Evolutionary conservation across 2,797 vertebrate species (phyloP), one percentile per base, ranked within the genome.

Genomic region (Thripadectes ignobilis): DNA sequence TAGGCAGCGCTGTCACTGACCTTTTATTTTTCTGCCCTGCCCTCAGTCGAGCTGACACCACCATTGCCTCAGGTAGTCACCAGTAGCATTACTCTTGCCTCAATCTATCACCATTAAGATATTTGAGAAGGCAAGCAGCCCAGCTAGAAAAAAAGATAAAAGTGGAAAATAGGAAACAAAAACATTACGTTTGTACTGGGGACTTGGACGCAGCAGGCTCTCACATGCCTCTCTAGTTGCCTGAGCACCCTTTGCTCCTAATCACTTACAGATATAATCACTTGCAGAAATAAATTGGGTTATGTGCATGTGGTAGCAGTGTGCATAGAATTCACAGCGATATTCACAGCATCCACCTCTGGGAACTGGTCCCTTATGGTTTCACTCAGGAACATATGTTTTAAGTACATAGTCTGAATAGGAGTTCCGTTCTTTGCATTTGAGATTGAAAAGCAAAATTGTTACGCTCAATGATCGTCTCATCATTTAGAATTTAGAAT

Each of bases 311-410:
- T 52, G 46, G 39, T 48, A 65, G 32, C 3, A 7, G 30, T 6
- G 10, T 52, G 57, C 39, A 15, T 41, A 22, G 78, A 88, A 89
- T 92, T 93, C 2, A 1, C 52, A 80, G 68, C n/a, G 58, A 38
- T 74, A 71, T 78, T 93, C 58, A 83, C 79, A 88, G 29, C 62
- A 78, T 84, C 62, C 58, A 81, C 87, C 75, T 66, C 63, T 73
- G 73, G 89, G 82, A 92, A 62, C 39, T 20, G 19, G 21, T 73
- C 87, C 58, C 63, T 77, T 62, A 55, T n/a, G 87, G 36, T 66
- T 96, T 89, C 66, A 88, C 19, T 72, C 34, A 81, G 22, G n/a
- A 95, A 39, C 71, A 81, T 90, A 83, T 78, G 69, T 88, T 94
- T 83, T 76, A 89, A 86, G 49, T 49, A 63, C 1, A 0, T n/a